phyloP scores from a whole-genome alignment of 2,888 invertebrate species.

The Scaptomyza polygonia region DNA sequence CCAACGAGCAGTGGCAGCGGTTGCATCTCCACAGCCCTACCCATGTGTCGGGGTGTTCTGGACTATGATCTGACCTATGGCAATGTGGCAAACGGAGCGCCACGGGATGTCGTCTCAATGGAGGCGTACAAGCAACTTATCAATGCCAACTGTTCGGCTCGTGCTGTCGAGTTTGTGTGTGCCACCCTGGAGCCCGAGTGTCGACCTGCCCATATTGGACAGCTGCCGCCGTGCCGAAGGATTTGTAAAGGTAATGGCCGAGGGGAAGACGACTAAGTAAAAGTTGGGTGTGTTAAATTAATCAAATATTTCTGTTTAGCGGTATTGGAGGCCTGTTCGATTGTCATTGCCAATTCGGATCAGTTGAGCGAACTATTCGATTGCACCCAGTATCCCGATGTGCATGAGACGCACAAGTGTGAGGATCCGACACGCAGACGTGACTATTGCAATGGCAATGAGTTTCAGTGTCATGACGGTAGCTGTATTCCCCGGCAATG shows the following conservation, averaged over 20 bases:
- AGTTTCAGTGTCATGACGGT: conserved; percentile 86
- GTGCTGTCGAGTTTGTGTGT: conserved; percentile 87
- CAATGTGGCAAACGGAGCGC: conserved; percentile 65
- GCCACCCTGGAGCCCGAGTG: conserved; percentile 89
- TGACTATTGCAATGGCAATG: conserved; percentile 85
- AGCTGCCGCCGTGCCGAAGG: conserved; percentile 87
- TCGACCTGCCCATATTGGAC: conserved; percentile 86
- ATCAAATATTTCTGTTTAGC: conserved; percentile 82
- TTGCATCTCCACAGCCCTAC: conserved; percentile 83
- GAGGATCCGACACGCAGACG: conserved; percentile 85
- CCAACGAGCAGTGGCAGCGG: conserved; percentile 59
- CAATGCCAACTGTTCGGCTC: conserved; percentile 87
- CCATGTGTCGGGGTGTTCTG: conserved; percentile 87
- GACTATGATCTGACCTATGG: conserved; percentile 88
- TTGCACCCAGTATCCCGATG: conserved; percentile 87
- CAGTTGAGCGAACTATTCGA: conserved; percentile 86
- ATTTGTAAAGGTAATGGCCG: conserved; percentile 87
- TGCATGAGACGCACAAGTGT: conserved; percentile 85
- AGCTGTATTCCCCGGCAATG: conserved; percentile 87
- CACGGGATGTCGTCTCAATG: conserved; percentile 79
- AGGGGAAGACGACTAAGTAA: too few species aligned
- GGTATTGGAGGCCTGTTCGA: conserved; percentile 87
- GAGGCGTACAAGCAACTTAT: conserved; percentile 87
- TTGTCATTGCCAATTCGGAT: conserved; percentile 86
- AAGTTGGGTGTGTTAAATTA: conserved; percentile 3